These are phyloP conservation scores for Drosophila chauvacae DNA, from an alignment of 1,140 invertebrate genomes.

Conservation along the genomic window DNA sequence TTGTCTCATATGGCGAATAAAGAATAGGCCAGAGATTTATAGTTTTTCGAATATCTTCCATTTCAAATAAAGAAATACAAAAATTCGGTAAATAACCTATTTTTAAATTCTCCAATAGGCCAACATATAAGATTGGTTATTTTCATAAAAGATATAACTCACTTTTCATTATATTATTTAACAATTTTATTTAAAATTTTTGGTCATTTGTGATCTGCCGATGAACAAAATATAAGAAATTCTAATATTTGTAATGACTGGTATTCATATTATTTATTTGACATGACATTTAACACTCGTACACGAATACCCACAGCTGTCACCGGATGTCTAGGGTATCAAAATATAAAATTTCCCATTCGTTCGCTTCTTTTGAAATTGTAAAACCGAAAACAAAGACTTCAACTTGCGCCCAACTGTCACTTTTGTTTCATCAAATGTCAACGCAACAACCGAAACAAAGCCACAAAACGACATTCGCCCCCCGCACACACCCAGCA, in stretches of 20 bases:
- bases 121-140: no score
- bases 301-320: neutral
- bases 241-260: neutral
- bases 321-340: constrained; percentile 19
- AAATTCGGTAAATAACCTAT: no score
- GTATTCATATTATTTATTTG: no score
- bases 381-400: constrained; percentile 70
- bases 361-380: constrained; percentile 59
- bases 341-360: constrained; percentile 70
- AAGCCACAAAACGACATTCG: constrained; percentile 76
- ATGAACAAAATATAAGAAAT: neutral
- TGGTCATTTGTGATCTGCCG: no score
- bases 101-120: no score
- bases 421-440: constrained; percentile 83
- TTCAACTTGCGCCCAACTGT: constrained; percentile 80
- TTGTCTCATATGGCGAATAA: no score
- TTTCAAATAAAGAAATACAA: no score
- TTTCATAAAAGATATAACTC: no score
- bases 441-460: constrained; percentile 82
- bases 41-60: no score
- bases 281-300: neutral
- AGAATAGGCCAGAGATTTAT: no score
- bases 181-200: no score
- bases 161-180: no score
- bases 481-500: constrained; percentile 21